These are phyloP conservation scores for Neostethus bicornis DNA, from an alignment of 2,797 vertebrate species.

Conservation along the genomic window DNA sequence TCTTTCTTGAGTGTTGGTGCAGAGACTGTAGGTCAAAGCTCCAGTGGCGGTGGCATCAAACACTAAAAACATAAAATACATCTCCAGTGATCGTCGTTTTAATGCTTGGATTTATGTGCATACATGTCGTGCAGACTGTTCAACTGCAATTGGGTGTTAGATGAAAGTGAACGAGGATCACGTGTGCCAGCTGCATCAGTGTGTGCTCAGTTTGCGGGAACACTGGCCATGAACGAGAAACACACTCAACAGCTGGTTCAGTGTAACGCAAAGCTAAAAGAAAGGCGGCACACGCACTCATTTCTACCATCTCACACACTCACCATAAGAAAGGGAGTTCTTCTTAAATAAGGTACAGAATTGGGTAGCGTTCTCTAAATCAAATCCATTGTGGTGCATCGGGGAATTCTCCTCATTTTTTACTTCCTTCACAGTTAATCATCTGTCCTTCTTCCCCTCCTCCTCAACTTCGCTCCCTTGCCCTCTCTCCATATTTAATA, in stretches of 20 bases:
- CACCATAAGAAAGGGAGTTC: slow-evolving; percentile 38
- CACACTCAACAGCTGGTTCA: slow-evolving; percentile 56
- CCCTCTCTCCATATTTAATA: slow-evolving; percentile 79
- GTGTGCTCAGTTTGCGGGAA: slow-evolving; percentile 55
- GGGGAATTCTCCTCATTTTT: slow-evolving; percentile 75
- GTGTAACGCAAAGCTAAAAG: slow-evolving; percentile 60
- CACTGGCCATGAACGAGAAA: slow-evolving; percentile 63
- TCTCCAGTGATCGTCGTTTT: neutral
- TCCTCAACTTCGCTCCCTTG: slow-evolving; percentile 53
- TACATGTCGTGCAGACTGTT: neutral
- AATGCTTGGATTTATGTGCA: slow-evolving; percentile 2
- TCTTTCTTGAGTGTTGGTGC: neutral
- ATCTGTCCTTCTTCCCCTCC: slow-evolving; percentile 67
- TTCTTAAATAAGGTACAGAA: slow-evolving; percentile 72
- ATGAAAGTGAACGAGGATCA: slow-evolving; percentile 51
- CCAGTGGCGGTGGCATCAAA: neutral
- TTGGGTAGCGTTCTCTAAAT: slow-evolving; percentile 73
- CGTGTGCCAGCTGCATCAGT: slow-evolving; percentile 56
- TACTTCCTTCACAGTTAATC: slow-evolving; percentile 79
- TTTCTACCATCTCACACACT: slow-evolving; percentile 10
- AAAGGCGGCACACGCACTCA: slow-evolving; percentile 38
- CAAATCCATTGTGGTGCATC: slow-evolving; percentile 73
- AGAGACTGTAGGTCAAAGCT: neutral
- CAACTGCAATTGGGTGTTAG: slow-evolving; percentile 41
- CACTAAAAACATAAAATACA: neutral